Evolutionary conservation across 2,888 invertebrate species (phyloP).

Genomic region (Ctenicera cuprea): DNA sequence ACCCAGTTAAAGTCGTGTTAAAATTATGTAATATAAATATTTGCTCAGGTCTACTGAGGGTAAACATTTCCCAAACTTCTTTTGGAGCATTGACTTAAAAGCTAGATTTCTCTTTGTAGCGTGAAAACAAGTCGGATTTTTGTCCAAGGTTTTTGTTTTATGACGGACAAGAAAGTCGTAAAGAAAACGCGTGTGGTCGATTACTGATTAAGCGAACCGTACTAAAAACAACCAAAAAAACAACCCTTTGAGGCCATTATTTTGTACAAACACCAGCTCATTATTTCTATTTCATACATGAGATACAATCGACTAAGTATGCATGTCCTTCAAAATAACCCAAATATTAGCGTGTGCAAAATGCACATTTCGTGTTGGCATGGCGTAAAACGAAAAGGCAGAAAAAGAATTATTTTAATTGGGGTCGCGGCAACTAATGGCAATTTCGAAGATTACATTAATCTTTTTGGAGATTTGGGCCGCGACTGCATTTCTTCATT

Average conservation of each 20-base stretch:
- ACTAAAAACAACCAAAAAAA: constrained; percentile 6
- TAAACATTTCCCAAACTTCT: constrained; percentile 56
- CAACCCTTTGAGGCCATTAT: background rate
- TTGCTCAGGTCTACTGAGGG: constrained; percentile 56
- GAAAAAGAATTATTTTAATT: constrained; percentile 52
- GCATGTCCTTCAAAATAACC: background rate
- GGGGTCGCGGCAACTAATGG: constrained; percentile 50
- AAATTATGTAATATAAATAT: constrained; percentile 57
- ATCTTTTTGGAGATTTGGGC: constrained; percentile 46
- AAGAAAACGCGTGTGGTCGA: constrained; percentile 21
- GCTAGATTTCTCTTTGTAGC: constrained; percentile 24
- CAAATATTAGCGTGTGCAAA: constrained; percentile 5
- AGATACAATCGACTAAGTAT: constrained; percentile 2
- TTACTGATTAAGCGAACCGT: constrained; percentile 11
- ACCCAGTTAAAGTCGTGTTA: constrained; percentile 39
- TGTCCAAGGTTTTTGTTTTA: constrained; percentile 14
- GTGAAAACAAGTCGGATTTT: constrained; percentile 8
- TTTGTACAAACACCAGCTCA: constrained; percentile 6
- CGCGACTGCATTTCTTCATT: constrained; percentile 53
- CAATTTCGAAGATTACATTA: constrained; percentile 55
- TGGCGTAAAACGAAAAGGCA: background rate
- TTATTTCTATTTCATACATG: background rate
- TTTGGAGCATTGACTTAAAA: constrained; percentile 53
- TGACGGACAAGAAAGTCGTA: constrained; percentile 9
- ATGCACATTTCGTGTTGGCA: constrained; percentile 15